Base-by-base conservation (phyloP, 2,888 invertebrate genomes). In the Xylophagus ater region DNA sequence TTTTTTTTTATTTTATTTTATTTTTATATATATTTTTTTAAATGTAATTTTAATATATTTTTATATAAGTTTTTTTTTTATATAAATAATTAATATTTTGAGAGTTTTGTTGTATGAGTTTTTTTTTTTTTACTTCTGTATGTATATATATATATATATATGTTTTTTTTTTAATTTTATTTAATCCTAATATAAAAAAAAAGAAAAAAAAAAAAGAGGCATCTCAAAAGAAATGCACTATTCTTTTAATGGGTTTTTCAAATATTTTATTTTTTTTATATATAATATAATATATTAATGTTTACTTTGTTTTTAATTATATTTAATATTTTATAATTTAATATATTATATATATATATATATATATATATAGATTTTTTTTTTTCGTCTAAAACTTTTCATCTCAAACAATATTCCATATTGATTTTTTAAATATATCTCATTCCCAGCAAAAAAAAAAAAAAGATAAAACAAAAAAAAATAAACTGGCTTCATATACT, bases 191-290 rank as follows among this genome's bases (percentile, higher is more conserved):
- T 37, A 13, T 29, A 36, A 12, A 9, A n/a, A 28, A 9, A 28
- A n/a, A n/a, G 40, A 42, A 40, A 42, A 46, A 42, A 44, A 48
- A 49, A 48, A 49, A 51, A 49, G 48, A 46, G 47, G 45, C 51
- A 51, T 49, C 45, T 51, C 51, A 51, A 51, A 51, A 51, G 51
- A 51, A 49, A 51, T 51, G 51, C 45, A 46, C 40, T 42, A 37
- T 42, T 39, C 35, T 37, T 48, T 26, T n/a, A n/a, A n/a, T n/a
- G n/a, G n/a, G n/a, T n/a, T n/a, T n/a, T n/a, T n/a, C n/a, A n/a
- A n/a, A n/a, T n/a, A n/a, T n/a, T n/a, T n/a, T n/a, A n/a, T n/a
- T n/a, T n/a, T n/a, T n/a, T n/a, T n/a, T n/a, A n/a, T n/a, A n/a
- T n/a, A n/a, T n/a, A n/a, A n/a, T n/a, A n/a, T n/a, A n/a, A n/a